Conservation (phyloP, 2,797 vertebrate species). For the Jordanella pulchra region DNA sequence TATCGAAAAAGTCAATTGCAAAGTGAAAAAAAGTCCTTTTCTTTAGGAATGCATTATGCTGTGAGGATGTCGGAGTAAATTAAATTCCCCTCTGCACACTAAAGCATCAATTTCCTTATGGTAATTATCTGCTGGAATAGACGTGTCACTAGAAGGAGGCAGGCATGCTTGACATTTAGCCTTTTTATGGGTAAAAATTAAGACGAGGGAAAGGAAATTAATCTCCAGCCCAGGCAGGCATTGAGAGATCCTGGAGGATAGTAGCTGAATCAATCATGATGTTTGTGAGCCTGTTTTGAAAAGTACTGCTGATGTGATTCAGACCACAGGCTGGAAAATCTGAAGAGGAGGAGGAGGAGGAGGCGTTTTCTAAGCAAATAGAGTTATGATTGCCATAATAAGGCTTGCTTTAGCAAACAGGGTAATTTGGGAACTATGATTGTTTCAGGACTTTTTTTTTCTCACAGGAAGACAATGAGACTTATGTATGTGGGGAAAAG, state of each 20-base stretch:
- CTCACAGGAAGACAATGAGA: background rate
- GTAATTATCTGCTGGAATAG: slow-evolving; percentile 99
- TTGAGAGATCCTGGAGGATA: slow-evolving; percentile 90
- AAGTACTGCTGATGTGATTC: slow-evolving; percentile 90
- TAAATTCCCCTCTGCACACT: slow-evolving; percentile 98
- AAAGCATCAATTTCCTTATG: slow-evolving; percentile 99
- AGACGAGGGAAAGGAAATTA: slow-evolving; percentile 97
- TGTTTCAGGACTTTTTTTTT: background rate
- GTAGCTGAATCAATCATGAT: slow-evolving; percentile 89
- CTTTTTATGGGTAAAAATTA: slow-evolving; percentile 98
- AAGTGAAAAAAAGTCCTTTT: slow-evolving; percentile 93
- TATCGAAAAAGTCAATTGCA: slow-evolving; percentile 89
- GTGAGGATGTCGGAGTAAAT: slow-evolving; percentile 99
- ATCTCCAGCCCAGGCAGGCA: slow-evolving; percentile 90
- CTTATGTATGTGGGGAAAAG: background rate
- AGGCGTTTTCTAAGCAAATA: slow-evolving; percentile 41
- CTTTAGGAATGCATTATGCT: slow-evolving; percentile 98
- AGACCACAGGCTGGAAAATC: slow-evolving; percentile 82
- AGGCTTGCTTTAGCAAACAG: slow-evolving; percentile 26
- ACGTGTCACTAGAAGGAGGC: slow-evolving; percentile 97
- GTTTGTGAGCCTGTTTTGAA: slow-evolving; percentile 88
- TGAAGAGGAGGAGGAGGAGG: slow-evolving; percentile 23
- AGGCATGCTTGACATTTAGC: slow-evolving; percentile 99
- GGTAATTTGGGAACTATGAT: background rate
- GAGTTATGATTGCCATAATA: slow-evolving; percentile 48